phyloP scores from a whole-genome alignment of 2,888 invertebrate genomes.

The Lumbricus terrestris region DNA sequence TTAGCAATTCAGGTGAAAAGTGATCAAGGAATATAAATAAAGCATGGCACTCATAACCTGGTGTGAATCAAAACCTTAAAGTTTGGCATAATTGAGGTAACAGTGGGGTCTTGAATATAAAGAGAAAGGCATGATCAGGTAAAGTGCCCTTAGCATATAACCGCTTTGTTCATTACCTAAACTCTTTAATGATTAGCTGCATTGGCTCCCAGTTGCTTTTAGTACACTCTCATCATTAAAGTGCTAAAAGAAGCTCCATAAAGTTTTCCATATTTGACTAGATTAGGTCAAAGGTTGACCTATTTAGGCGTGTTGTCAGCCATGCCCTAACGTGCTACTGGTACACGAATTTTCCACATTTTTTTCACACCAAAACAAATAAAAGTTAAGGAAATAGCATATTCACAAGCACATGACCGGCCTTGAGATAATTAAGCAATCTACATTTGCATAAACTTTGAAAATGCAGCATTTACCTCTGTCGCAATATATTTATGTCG shows the following conservation, averaged over 20 bases:
- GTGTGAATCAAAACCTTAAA: background rate
- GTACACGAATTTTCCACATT: no score
- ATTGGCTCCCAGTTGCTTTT: no score
- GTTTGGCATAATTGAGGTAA: background rate
- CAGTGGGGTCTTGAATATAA: background rate
- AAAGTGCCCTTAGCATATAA: background rate
- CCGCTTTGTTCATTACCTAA: background rate
- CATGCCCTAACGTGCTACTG: no score
- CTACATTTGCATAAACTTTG: background rate
- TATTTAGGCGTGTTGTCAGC: no score
- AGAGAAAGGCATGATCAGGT: background rate
- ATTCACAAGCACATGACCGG: no score
- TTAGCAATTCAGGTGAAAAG: no score
- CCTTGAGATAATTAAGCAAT: background rate
- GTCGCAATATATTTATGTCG: slow-evolving; percentile 54
- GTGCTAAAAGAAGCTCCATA: no score
- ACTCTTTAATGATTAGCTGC: no score
- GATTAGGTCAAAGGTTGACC: background rate
- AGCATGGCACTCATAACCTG: background rate
- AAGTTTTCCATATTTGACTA: background rate
- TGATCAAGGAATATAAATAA: background rate
- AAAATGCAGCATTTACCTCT: slow-evolving; percentile 43
- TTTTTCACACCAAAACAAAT: no score
- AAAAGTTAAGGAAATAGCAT: no score
- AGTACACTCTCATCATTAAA: background rate